Evolutionary conservation across 2,797 vertebrate genomes (phyloP).

Genomic region (Enteromius mattozi): DNA sequence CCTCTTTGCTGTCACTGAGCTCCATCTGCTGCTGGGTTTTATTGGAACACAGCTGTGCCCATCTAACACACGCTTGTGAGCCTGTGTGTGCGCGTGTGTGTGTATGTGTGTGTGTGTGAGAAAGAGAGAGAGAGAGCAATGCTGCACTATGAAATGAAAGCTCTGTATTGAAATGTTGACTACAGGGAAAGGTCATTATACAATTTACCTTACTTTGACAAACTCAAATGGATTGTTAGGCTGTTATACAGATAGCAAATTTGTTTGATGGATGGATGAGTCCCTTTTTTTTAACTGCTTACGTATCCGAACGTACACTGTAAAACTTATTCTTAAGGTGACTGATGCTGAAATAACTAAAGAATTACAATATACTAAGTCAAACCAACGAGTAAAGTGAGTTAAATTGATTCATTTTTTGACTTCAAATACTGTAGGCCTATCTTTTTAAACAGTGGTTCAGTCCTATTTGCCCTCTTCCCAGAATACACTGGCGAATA

Average conservation of each 20-base stretch:
- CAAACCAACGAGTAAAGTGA: background rate
- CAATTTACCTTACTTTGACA: conserved; percentile 32
- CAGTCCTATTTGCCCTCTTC: background rate
- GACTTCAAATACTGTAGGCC: background rate
- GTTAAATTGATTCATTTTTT: background rate
- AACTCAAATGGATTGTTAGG: conserved; percentile 44
- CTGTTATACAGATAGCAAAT: background rate
- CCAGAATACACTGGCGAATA: background rate
- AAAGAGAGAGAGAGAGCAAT: background rate
- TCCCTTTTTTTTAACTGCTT: conserved; percentile 1
- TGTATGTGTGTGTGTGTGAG: background rate
- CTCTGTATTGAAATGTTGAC: conserved; percentile 29
- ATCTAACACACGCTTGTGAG: conserved; percentile 24
- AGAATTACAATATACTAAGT: background rate
- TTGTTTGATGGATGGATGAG: conserved; percentile 39
- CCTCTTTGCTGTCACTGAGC: conserved; percentile 44
- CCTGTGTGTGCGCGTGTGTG: conserved; percentile 23
- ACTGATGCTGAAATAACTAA: background rate
- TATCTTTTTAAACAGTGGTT: background rate
- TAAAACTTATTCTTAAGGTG: background rate
- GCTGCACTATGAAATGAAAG: conserved; percentile 1
- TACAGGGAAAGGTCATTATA: conserved; percentile 18
- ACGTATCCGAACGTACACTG: background rate
- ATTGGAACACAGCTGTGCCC: conserved; percentile 53
- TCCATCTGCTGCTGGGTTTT: conserved; percentile 55